Evolutionary conservation across 2,797 vertebrate genomes (phyloP), one percentile per base, ranked within the genome.

Genomic region (Arnoldichthys spilopterus): DNA sequence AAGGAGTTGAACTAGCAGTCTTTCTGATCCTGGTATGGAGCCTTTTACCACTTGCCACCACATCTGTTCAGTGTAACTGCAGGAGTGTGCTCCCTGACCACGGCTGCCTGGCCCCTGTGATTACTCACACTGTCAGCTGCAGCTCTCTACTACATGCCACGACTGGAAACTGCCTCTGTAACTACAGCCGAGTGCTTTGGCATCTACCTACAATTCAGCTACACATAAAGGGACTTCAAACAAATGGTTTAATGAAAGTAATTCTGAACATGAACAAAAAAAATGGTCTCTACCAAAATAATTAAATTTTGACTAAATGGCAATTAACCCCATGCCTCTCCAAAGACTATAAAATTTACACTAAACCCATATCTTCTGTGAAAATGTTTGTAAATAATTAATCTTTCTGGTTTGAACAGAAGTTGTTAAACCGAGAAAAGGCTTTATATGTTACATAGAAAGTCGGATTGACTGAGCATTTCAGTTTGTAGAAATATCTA

Each of bases 21-120:
- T 28, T 49, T 73, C 47, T 63, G 18, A 20, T 30, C 32, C 15
- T 40, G 8, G 43, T 69, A 69, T 74, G 72, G 18, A 59, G 28
- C 18, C 40, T 51, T 69, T 66, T 66, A 43, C 20, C 63, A 45
- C 63, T 67, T 67, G 63, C 54, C 64, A 62, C 7, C 54, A 53
- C 78, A 80, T 80, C 72, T 80, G 78, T 69, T 80, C 78, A 61
- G 12, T 49, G 40, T 54, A 67, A 8, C 62, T 67, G 37, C 71
- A 74, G 71, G 34, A 49, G 63, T 74, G 67, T 51, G 4, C 28
- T 47, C 13, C 24, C 63, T 59, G 54, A 37, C 62, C 61, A 54
- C 30, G 4, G 59, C 59, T 34, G 30, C 59, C 30, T 18, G 53
- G 58, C 15, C 56, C 28, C 16, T 49, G 43, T 61, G 43, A 49